A percentile compares a stretch with the other conserved stretches of the same genome.
phyloP scores from a whole-genome alignment of 1,140 invertebrate genomes.

The Apolygus lucorum region DNA sequence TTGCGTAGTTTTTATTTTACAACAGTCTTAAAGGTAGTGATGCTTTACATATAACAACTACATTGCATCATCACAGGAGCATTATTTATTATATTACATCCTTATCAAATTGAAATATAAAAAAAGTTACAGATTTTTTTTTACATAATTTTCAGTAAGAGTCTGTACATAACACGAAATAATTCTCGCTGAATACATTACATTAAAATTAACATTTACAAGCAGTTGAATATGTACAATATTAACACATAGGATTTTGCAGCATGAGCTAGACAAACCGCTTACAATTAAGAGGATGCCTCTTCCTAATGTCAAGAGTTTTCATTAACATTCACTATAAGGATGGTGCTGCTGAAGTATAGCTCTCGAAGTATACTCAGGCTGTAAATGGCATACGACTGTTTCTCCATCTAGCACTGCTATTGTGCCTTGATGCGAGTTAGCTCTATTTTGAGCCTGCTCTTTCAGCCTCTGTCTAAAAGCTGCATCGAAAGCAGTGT shows the following conservation, averaged over 20 bases:
- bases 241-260: slow-evolving; percentile 28
- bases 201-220: slow-evolving; percentile 28
- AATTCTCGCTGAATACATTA: slow-evolving; percentile 21
- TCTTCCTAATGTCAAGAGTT: neutral
- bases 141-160: slow-evolving; percentile 18
- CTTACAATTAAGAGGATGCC: slow-evolving; percentile 17
- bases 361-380: slow-evolving; percentile 38
- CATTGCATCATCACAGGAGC: slow-evolving; percentile 35
- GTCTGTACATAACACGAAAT: slow-evolving; percentile 27
- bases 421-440: slow-evolving; percentile 47
- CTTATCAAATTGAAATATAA: slow-evolving; percentile 26
- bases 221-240: slow-evolving; percentile 29
- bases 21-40: slow-evolving; percentile 35
- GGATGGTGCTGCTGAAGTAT: slow-evolving; percentile 45
- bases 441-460: slow-evolving; percentile 40
- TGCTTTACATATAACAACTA: slow-evolving; percentile 29
- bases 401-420: slow-evolving; percentile 73
- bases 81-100: slow-evolving; percentile 29
- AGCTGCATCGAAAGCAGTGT: slow-evolving; percentile 35
- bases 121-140: slow-evolving; percentile 27
- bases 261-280: slow-evolving; percentile 14
- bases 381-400: slow-evolving; percentile 70
- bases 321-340: slow-evolving; percentile 47
- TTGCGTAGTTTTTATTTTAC: slow-evolving; percentile 24
- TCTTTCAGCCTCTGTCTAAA: slow-evolving; percentile 48